Conservation (phyloP, 2,797 vertebrate genomes). For the Danio tinwini region DNA sequence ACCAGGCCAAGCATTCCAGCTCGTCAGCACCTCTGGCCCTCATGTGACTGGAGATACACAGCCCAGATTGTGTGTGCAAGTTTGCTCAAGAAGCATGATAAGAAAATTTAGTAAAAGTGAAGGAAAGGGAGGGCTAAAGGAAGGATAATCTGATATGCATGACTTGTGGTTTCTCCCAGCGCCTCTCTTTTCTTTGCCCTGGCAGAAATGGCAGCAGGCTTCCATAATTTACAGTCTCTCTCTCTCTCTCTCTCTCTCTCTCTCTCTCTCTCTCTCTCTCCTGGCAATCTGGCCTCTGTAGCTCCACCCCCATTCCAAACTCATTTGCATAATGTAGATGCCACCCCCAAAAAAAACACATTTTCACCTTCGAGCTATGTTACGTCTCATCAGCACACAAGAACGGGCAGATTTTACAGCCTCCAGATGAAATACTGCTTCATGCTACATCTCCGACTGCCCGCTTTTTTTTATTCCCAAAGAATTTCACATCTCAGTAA, state of each 20-base stretch:
- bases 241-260: slow-evolving; percentile 64
- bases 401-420: slow-evolving; percentile 9
- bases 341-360: slow-evolving; percentile 72
- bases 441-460: slow-evolving; percentile 3
- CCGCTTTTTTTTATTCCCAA: slow-evolving; percentile 6
- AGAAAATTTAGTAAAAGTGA: slow-evolving; percentile 77
- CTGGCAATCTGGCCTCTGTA: slow-evolving; percentile 78
- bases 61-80: slow-evolving; percentile 72
- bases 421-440: slow-evolving; percentile 7
- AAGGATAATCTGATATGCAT: slow-evolving; percentile 82
- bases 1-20: slow-evolving; percentile 76
- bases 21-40: slow-evolving; percentile 68
- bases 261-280: slow-evolving; percentile 72
- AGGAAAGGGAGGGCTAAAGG: slow-evolving; percentile 49
- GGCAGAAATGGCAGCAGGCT: slow-evolving; percentile 81
- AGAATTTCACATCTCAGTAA: slow-evolving; percentile 54
- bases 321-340: slow-evolving; percentile 84
- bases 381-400: slow-evolving; percentile 28
- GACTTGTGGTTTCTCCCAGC: slow-evolving; percentile 79
- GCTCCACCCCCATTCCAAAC: slow-evolving; percentile 56
- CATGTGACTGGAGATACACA: slow-evolving; percentile 73
- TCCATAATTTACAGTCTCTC: slow-evolving; percentile 80
- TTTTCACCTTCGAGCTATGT: slow-evolving; percentile 74
- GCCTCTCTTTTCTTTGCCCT: slow-evolving; percentile 73
- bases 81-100: slow-evolving; percentile 78